These are phyloP conservation scores for Mythimna ferrago DNA, from an alignment of 2,888 invertebrate species.

Conservation along the genomic window DNA sequence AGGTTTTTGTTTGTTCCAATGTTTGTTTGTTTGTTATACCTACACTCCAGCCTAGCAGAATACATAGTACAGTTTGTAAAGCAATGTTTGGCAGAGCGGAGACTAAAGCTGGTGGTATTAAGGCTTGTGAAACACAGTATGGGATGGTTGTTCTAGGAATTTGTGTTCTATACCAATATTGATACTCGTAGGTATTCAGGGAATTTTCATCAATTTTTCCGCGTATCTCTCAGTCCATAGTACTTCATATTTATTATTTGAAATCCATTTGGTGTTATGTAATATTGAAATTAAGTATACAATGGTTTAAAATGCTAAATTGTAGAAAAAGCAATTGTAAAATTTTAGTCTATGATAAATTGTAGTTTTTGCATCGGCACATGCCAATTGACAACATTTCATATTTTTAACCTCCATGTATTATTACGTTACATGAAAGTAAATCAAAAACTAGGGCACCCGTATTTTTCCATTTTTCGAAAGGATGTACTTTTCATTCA, in stretches of 20 bases:
- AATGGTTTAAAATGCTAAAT: too few relatives aligned
- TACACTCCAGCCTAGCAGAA: slow-evolving; percentile 19
- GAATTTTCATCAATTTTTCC: neutral
- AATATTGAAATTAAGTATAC: neutral
- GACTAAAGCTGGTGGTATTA: slow-evolving; percentile 45
- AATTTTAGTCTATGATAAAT: too few relatives aligned
- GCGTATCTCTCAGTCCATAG: neutral
- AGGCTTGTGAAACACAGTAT: slow-evolving; percentile 22
- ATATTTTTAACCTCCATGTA: too few relatives aligned
- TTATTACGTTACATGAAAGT: too few relatives aligned
- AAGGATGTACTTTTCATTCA: too few relatives aligned
- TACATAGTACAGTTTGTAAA: slow-evolving; percentile 39
- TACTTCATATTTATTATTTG: neutral
- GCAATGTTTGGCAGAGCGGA: slow-evolving; percentile 46
- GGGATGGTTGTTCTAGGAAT: slow-evolving; percentile 12
- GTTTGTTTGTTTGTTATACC: slow-evolving; percentile 36
- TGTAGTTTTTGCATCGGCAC: too few relatives aligned
- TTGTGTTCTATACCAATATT: neutral
- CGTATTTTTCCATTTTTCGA: too few relatives aligned
- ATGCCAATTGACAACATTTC: too few relatives aligned
- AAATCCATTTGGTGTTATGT: neutral
- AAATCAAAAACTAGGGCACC: too few relatives aligned
- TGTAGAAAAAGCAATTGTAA: too few relatives aligned
- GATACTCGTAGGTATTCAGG: neutral
- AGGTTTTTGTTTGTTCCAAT: slow-evolving; percentile 29